These are phyloP conservation scores for Trissoscelio sp. DNA, from an alignment of 2,888 invertebrate species.

Conservation along the genomic window DNA sequence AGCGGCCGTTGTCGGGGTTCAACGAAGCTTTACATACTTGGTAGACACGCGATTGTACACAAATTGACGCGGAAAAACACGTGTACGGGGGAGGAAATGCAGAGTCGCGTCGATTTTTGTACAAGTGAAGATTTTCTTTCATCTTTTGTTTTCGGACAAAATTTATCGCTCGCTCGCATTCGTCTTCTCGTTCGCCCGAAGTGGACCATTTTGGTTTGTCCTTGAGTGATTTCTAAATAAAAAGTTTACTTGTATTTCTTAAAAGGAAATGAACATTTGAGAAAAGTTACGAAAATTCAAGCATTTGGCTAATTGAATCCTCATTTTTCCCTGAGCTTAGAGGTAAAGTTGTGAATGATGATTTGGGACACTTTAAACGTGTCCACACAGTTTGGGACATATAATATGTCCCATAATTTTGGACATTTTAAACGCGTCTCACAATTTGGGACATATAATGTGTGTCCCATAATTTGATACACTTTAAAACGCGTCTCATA, in stretches of 20 bases:
- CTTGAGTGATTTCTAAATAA: too few species aligned
- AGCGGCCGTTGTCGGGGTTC: constrained; percentile 46
- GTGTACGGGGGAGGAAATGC: constrained; percentile 33
- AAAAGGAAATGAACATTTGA: too few species aligned
- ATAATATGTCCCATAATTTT: not conserved
- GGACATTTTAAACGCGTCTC: too few species aligned
- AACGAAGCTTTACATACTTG: constrained; percentile 57
- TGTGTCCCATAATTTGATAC: too few species aligned
- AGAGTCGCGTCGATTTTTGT: constrained; percentile 35
- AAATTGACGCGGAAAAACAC: constrained; percentile 37
- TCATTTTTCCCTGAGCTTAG: constrained; percentile 64
- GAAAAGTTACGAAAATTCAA: not conserved
- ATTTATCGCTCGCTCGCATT: constrained; percentile 15
- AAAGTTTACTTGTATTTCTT: too few species aligned
- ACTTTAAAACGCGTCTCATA: too few species aligned
- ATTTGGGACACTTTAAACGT: constrained; percentile 3
- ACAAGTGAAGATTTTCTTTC: too few species aligned
- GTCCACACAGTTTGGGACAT: constrained; percentile 2
- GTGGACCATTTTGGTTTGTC: constrained; percentile 26
- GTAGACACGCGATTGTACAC: constrained; percentile 49
- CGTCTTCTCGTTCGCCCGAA: constrained; percentile 5
- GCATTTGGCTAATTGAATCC: constrained; percentile 27
- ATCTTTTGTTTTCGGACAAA: not conserved
- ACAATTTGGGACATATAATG: too few species aligned
- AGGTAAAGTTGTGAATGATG: constrained; percentile 1